Evolutionary conservation across 2,797 vertebrate genomes (phyloP), one percentile per base, ranked within the genome.

Genomic region (Odontamblyopus lacepedii): DNA sequence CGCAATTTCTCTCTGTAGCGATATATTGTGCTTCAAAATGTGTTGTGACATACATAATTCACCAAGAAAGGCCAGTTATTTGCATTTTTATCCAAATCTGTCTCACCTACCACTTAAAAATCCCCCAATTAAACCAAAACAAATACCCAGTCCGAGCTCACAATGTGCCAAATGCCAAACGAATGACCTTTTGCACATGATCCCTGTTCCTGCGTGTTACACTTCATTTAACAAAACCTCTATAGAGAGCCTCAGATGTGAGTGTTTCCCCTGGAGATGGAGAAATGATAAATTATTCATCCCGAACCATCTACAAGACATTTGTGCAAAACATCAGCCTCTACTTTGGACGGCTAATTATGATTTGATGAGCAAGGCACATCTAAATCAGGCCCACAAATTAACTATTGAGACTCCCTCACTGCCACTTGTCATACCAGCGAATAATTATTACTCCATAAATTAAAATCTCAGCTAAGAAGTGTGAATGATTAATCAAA

Each of bases 181-280:
- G 50, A 1, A 66, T 92, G 92, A 92, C 91, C 91, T 91, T 63
- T 90, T 90, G 89, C 83, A 76, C 81, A 86, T 60, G 76, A 85
- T 87, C 79, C 67, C 77, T 83, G 78, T 60, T 60, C 29, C 89
- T 82, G 2, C 73, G 75, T 76, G 80, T 71, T 77, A 64, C 15
- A 85, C 85, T 87, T 90, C 85, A 88, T 90, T 91, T 91, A 89
- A 86, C 87, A 89, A 60, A 85, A 88, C 86, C 85, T 75, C 86
- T 70, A 83, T 79, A 75, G 80, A 77, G 82, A 85, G 72, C 86
- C 81, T 89, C 84, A 63, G 71, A 89, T 80, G 86, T 79, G 85
- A 90, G 88, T 81, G 80, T 84, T 70, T 81, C 80, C 84, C 65
- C 79, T 67, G 0, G 75, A 85, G 85, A 89, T 38, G 76, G 70